Percentiles rank a stretch among this genome's conserved stretches.
phyloP scores from a whole-genome alignment of 2,888 invertebrate species.

The Lysandra bellargus region DNA sequence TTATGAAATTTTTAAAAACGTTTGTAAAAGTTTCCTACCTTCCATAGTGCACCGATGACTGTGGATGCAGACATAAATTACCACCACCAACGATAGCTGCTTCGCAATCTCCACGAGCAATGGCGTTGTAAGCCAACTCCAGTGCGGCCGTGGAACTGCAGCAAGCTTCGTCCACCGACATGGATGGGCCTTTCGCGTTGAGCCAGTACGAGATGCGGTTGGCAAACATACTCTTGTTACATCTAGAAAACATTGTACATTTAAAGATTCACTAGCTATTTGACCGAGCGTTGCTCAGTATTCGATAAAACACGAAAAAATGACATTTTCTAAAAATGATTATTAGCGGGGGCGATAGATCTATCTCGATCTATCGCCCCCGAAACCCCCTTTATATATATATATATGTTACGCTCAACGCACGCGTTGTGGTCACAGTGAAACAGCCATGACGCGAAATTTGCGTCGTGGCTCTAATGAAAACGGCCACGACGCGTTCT shows the following conservation, averaged over 20 bases:
- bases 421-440: no score
- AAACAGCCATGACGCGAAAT: no score
- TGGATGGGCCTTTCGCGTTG: conserved; percentile 56
- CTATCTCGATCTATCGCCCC: no score
- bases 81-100: conserved; percentile 81
- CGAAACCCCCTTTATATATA: no score
- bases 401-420: no score
- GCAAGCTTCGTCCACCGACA: conserved; percentile 50
- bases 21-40: neutral
- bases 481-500: no score
- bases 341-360: no score
- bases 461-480: no score
- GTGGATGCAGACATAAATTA: conserved; percentile 75
- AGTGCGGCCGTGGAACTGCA: conserved; percentile 51
- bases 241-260: conserved; percentile 41
- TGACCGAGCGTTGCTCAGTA: no score
- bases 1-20: neutral
- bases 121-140: conserved; percentile 51
- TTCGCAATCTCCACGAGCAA: conserved; percentile 54
- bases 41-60: conserved; percentile 44
- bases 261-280: neutral
- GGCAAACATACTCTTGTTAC: conserved; percentile 53
- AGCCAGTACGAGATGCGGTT: conserved; percentile 61
- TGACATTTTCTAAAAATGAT: no score
- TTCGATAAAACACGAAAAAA: no score